Evolutionary conservation across 2,888 invertebrate species (phyloP), one percentile per base, ranked within the genome.

Genomic region (Calliopum simillimum): DNA sequence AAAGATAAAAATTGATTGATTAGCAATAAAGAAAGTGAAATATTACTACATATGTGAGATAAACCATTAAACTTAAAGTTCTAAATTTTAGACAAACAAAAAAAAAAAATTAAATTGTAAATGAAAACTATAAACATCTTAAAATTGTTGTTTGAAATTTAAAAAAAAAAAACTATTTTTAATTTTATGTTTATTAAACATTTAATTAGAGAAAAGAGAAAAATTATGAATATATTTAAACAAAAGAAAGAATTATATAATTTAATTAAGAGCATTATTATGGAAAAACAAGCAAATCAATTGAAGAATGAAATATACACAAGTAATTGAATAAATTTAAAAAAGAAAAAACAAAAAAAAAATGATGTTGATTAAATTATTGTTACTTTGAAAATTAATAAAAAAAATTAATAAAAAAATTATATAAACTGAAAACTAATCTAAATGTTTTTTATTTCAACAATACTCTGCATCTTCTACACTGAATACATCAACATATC

Each of bases 301-400:
- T 79, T 77, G 68, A 74, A 77, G 77, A 74, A 81, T 33, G 0
- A 67, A 67, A 59, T 14, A 59, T 56, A 69, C 58, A 67, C 62
- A 65, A 63, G 25, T 19, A 65, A 53, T 46, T 55, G 55, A 66
- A 51, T 23, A 67, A 62, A 53, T 46, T 55, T 46, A 66, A 51
- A 21, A 67, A 62, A 21, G 19, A 13, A n/a, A 68, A 72, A 70
- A 49, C 61, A 69, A 65, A 56, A 62, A 43, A 62, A 63, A 62
- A 69, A 69, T 66, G 44, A 71, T 67, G 67, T 59, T 67, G 58
- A 59, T 49, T 67, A 58, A 67, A 67, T 67, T 67, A 67, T 67
- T 67, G 82, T 82, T 82, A 82, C 82, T 82, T 82, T 82, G 83
- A 82, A 82, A 82, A 80, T 82, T 78, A 80, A 80, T 76, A 78